Evolutionary conservation across 2,797 vertebrate genomes (phyloP).

Genomic region (Dallia pectoralis): DNA sequence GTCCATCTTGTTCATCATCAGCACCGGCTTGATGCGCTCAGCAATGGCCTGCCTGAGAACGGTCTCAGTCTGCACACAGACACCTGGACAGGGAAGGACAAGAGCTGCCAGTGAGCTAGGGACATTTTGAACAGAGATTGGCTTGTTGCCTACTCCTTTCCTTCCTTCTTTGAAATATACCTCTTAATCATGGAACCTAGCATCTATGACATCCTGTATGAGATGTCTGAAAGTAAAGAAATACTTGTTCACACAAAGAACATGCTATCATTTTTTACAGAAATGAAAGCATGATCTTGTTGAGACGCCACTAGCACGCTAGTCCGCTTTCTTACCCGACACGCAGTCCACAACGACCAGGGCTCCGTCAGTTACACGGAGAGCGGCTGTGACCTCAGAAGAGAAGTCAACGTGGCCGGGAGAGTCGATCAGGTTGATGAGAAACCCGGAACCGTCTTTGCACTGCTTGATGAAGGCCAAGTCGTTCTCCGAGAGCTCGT

Average conservation of each 20-base stretch:
- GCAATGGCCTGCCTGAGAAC: conserved; percentile 94
- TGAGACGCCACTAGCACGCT: neutral
- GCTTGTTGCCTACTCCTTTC: neutral
- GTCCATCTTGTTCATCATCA: conserved; percentile 99
- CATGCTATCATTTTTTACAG: neutral
- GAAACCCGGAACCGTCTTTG: conserved; percentile 89
- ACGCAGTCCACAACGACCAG: conserved; percentile 95
- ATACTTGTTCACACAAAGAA: conserved; percentile 5
- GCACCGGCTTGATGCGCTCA: conserved; percentile 91
- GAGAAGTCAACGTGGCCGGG: conserved; percentile 97
- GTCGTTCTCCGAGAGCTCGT: conserved; percentile 84
- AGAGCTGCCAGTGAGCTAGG: neutral
- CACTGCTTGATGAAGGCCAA: conserved; percentile 93
- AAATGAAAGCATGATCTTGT: neutral
- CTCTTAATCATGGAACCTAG: conserved; percentile 1
- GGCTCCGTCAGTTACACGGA: conserved; percentile 93
- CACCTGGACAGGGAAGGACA: conserved; percentile 66
- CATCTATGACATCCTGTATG: conserved; percentile 7
- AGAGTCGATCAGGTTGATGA: conserved; percentile 96
- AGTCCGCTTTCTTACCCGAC: conserved; percentile 77
- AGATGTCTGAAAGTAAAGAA: conserved; percentile 5
- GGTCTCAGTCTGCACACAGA: conserved; percentile 94
- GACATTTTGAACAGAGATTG: neutral
- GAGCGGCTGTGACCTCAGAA: conserved; percentile 94
- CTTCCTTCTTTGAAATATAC: neutral